phyloP scores from a whole-genome alignment of 2,797 vertebrate species.

The Hephaestus fuliginosus region DNA sequence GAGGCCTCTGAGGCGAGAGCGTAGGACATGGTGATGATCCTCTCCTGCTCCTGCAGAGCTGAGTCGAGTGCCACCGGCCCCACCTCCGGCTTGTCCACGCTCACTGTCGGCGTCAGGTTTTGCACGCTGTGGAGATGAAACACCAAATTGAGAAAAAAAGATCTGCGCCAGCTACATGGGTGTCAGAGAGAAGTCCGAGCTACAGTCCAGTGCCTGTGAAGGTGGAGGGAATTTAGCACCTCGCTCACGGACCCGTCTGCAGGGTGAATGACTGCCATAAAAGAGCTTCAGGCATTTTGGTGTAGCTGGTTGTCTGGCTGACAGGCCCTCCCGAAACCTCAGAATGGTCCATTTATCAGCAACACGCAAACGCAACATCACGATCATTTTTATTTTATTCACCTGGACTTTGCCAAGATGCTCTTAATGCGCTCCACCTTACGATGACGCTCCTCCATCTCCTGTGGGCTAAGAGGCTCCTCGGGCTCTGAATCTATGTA shows the following conservation, averaged over 20 bases:
- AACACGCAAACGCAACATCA: not conserved
- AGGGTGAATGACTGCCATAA: not conserved
- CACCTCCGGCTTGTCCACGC: constrained; percentile 86
- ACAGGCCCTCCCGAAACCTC: not conserved
- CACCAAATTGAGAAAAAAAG: not conserved
- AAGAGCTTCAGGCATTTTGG: not conserved
- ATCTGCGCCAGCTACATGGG: not conserved
- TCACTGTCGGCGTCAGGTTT: constrained; percentile 86
- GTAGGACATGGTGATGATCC: constrained; percentile 98
- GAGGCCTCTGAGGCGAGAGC: constrained; percentile 97
- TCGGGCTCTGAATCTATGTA: constrained; percentile 94
- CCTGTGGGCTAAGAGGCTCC: constrained; percentile 93
- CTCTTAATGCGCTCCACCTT: constrained; percentile 97
- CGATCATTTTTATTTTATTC: constrained; percentile 19
- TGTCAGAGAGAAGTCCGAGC: not conserved
- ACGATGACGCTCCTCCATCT: constrained; percentile 91
- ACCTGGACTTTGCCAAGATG: constrained; percentile 97
- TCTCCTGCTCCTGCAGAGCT: constrained; percentile 94
- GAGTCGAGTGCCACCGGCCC: constrained; percentile 87
- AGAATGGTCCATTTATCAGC: not conserved
- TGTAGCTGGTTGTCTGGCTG: not conserved
- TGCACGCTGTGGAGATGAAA: constrained; percentile 87
- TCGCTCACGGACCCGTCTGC: not conserved
- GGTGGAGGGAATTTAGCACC: not conserved
- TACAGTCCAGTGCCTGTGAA: not conserved